These are phyloP conservation scores for Caprella mutica DNA, from an alignment of 2,888 invertebrate genomes.

Conservation along the genomic window DNA sequence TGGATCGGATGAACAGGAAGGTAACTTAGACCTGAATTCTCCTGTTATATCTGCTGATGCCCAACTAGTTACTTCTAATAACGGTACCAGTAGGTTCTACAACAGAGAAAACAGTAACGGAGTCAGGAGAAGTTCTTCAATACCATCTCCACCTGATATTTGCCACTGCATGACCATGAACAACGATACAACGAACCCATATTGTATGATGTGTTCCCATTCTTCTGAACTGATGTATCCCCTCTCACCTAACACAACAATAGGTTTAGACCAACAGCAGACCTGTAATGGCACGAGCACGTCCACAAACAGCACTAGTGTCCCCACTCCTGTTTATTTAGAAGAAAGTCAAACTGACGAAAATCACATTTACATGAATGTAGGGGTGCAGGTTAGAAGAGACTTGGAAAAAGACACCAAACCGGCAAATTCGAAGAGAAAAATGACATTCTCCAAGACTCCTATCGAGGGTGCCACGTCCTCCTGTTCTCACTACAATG, in stretches of 20 bases:
- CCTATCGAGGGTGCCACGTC: constrained; percentile 28
- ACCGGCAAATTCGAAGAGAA: too few species aligned
- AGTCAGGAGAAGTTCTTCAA: constrained; percentile 1
- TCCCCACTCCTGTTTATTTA: constrained; percentile 1
- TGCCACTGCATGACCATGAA: constrained; percentile 20
- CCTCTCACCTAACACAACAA: constrained; percentile 5
- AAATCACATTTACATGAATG: constrained; percentile 24
- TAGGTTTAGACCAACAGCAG: constrained; percentile 1
- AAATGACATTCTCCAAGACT: too few species aligned
- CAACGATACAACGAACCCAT: constrained; percentile 8
- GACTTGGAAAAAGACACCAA: constrained; percentile 23
- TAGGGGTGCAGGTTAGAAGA: constrained; percentile 16
- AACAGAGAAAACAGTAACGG: constrained; percentile 11
- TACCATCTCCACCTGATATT: constrained; percentile 13
- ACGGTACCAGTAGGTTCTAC: constrained; percentile 9
- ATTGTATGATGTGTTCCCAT: constrained; percentile 17
- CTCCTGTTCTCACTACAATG: constrained; percentile 27
- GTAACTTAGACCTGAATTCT: constrained; percentile 2
- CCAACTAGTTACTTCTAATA: constrained; percentile 22
- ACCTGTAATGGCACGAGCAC: too few species aligned
- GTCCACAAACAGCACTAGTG: not conserved
- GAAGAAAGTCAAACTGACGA: too few species aligned
- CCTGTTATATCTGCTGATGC: constrained; percentile 23
- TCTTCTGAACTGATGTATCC: constrained; percentile 13
- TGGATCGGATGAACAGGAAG: too few species aligned